Conservation (phyloP, 1,140 invertebrate genomes). For the Macrobrachium rosenbergii region DNA sequence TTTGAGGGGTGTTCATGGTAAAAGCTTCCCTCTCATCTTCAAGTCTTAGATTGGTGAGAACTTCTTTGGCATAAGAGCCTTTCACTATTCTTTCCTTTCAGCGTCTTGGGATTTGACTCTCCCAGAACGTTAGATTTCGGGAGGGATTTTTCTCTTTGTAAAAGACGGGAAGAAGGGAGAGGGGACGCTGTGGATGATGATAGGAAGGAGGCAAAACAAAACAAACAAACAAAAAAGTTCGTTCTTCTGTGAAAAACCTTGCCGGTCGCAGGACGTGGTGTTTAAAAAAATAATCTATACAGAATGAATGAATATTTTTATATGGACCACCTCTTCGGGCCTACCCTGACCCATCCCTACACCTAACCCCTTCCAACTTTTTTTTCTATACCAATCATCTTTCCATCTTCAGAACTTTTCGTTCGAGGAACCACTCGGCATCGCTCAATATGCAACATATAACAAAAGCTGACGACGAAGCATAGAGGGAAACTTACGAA, state of each 20-base stretch:
- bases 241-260: neutral
- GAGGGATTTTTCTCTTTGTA: too few species aligned
- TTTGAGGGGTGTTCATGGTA: too few species aligned
- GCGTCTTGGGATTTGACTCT: neutral
- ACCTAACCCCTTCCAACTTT: neutral
- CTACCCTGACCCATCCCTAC: neutral
- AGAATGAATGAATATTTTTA: neutral
- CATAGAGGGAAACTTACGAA: neutral
- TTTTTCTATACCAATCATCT: constrained; percentile 32
- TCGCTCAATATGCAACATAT: constrained; percentile 36
- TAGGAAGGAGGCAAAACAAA: neutral
- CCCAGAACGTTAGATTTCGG: neutral
- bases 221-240: neutral
- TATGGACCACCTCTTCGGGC: neutral
- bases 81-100: neutral
- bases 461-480: constrained; percentile 9
- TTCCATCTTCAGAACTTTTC: neutral
- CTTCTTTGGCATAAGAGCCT: neutral
- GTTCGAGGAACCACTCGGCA: neutral
- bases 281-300: neutral
- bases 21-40: too few species aligned
- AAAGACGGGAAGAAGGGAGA: neutral
- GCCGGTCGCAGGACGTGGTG: neutral
- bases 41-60: too few species aligned
- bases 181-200: neutral